Evolutionary conservation across 2,797 vertebrate species (phyloP).

Genomic region (Poecilia wingei): DNA sequence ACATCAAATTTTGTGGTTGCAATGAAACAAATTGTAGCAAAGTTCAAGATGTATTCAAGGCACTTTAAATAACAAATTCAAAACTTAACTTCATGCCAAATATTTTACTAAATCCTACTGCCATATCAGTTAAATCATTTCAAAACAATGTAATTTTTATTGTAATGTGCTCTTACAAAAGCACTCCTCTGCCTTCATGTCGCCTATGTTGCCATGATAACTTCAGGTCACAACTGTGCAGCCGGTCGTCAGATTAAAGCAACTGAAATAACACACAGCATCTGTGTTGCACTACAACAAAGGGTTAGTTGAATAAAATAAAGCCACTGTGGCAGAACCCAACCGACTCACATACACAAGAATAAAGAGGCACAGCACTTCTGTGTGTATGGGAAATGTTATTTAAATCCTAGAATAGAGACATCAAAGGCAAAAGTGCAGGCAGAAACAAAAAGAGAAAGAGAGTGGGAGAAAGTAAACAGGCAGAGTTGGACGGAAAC

Average conservation of each 20-base stretch:
- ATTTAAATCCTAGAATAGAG: conserved; percentile 12
- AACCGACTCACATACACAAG: conserved; percentile 5
- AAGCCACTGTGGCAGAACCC: conserved; percentile 31
- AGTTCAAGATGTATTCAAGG: background rate
- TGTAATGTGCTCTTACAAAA: background rate
- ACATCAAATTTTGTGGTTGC: background rate
- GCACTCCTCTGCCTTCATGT: background rate
- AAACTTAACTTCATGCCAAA: background rate
- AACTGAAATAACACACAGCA: conserved; percentile 9
- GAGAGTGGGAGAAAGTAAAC: conserved; percentile 14
- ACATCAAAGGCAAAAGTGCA: conserved; percentile 43
- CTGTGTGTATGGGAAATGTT: conserved; percentile 31
- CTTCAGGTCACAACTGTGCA: conserved; percentile 41
- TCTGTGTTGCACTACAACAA: conserved; percentile 22
- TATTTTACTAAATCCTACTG: background rate
- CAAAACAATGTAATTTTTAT: background rate
- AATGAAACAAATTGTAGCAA: background rate
- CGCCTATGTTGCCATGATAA: conserved; percentile 39
- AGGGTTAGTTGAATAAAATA: conserved; percentile 44
- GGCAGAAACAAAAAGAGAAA: conserved; percentile 7
- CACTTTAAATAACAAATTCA: background rate
- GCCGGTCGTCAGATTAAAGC: conserved; percentile 44
- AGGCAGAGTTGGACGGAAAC: conserved; percentile 6
- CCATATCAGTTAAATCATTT: background rate
- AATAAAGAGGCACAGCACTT: conserved; percentile 2